phyloP scores from a whole-genome alignment of 1,140 invertebrate species.

The Apis dorsata region DNA sequence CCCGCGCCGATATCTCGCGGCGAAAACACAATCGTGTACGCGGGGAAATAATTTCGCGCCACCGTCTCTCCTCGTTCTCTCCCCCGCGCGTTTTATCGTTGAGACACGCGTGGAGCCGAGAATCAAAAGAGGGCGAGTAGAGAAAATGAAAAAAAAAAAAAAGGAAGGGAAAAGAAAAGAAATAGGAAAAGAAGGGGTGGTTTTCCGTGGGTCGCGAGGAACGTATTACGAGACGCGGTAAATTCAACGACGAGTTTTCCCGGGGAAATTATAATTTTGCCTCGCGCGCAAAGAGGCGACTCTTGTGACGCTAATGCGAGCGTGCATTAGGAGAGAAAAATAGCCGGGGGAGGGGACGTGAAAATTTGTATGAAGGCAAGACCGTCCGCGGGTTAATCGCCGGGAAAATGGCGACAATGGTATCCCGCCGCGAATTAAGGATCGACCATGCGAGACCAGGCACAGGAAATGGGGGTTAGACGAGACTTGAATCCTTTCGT shows the following conservation, averaged over 20 bases:
- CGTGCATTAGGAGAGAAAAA: constrained; percentile 77
- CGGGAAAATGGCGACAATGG: constrained; percentile 74
- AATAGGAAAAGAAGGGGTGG: background rate
- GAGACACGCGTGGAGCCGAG: background rate
- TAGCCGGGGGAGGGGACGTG: constrained; percentile 60
- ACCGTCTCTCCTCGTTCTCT: too few species aligned
- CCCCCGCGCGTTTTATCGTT: background rate
- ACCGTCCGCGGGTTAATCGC: constrained; percentile 72
- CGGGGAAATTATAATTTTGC: constrained; percentile 77
- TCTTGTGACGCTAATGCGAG: constrained; percentile 76
- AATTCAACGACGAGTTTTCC: constrained; percentile 73
- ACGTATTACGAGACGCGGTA: constrained; percentile 70
- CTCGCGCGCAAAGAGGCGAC: constrained; percentile 71
- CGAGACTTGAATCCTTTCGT: constrained; percentile 2
- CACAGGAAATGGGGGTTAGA: background rate
- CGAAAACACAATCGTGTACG: background rate
- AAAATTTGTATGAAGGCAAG: constrained; percentile 69
- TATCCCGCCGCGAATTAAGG: constrained; percentile 59
- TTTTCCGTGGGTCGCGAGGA: constrained; percentile 49
- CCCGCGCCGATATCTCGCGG: constrained; percentile 18
- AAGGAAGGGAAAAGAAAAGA: background rate
- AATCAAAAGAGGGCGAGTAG: background rate
- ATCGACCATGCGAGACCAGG: constrained; percentile 52
- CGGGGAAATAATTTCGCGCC: constrained; percentile 27
- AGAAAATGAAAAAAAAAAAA: background rate